Evolutionary conservation across 2,113 vertebrate genomes (phyloP), one percentile per base, ranked within the genome.

Genomic region (Protobothrops mucrosquamatus): DNA sequence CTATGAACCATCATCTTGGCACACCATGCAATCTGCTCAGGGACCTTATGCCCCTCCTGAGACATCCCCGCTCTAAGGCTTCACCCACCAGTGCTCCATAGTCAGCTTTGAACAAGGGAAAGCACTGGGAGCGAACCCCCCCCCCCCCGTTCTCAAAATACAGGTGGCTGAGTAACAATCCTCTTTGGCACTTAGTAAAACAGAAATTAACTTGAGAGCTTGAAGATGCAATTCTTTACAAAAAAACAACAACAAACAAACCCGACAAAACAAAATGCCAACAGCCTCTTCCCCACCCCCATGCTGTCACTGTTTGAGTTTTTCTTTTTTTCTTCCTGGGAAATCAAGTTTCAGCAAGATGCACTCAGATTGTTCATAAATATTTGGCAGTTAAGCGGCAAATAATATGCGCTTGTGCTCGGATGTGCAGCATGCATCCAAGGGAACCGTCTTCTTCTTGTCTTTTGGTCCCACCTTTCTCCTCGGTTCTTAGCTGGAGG

Each of bases 401-500:
- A 55, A 88, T 81, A 74, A 14, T 15, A 23, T 39, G 43, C 89
- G 23, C 93, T 92, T 91, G 57, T 24, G 14, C 85, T 95, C 90
- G 2, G 90, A 89, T 54, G 88, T 93, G 52, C 55, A 91, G 89
- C 92, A 92, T 54, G 34, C 14, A 9, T 93, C 51, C 34, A 46
- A 85, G 52, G 46, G 59, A 6, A 3, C 54, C 0, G 0, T 91
- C 94, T 89, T 54, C 8, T 2, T 54, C 0, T 0, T 91, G 94
- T 87, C 88, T 22, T 89, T 91, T 43, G 89, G 24, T 43, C 87
- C 74, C 46, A 85, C 46, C 89, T 2, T 93, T 93, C 92, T 85
- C 74, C 93, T 96, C 91, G 74, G 91, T 26, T 94, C 85, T 55
- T 88, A 81, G 93, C 92, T 87, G 89, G 85, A 93, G 81, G 91